phyloP scores from a whole-genome alignment of 2,888 invertebrate species.

The Zeuzera pyrina region DNA sequence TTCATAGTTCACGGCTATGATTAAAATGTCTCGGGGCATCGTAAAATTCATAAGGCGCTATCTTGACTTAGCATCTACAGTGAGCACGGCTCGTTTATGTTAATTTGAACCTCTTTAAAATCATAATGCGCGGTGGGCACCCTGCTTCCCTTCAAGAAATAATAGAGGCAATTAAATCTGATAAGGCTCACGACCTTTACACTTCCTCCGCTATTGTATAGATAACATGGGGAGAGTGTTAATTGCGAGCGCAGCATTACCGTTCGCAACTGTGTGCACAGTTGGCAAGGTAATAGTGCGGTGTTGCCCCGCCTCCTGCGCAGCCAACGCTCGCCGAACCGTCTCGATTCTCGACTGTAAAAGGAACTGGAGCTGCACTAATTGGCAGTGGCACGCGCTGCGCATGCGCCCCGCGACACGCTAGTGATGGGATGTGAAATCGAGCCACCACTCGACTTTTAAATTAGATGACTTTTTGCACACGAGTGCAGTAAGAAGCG shows the following conservation, averaged over 20 bases:
- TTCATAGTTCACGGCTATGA: constrained; percentile 71
- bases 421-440: constrained; percentile 68
- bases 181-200: constrained; percentile 64
- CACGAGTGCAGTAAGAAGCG: constrained; percentile 32
- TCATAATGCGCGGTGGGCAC: constrained; percentile 57
- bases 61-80: constrained; percentile 40
- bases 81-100: constrained; percentile 46
- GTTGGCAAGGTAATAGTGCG: constrained; percentile 39
- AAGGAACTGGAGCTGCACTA: constrained; percentile 70
- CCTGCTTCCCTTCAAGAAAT: constrained; percentile 51
- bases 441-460: constrained; percentile 49
- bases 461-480: constrained; percentile 56
- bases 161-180: constrained; percentile 63
- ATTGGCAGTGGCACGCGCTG: constrained; percentile 69
- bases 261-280: constrained; percentile 24
- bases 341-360: constrained; percentile 56
- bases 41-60: constrained; percentile 52
- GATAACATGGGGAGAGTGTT: constrained; percentile 47
- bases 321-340: constrained; percentile 36
- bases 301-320: constrained; percentile 23
- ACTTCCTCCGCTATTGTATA: constrained; percentile 45
- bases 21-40: constrained; percentile 55
- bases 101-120: constrained; percentile 56
- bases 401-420: constrained; percentile 52
- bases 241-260: constrained; percentile 28